These are phyloP conservation scores for Mus spicilegus DNA, from an alignment of 2,113 vertebrate species.

Conservation along the genomic window DNA sequence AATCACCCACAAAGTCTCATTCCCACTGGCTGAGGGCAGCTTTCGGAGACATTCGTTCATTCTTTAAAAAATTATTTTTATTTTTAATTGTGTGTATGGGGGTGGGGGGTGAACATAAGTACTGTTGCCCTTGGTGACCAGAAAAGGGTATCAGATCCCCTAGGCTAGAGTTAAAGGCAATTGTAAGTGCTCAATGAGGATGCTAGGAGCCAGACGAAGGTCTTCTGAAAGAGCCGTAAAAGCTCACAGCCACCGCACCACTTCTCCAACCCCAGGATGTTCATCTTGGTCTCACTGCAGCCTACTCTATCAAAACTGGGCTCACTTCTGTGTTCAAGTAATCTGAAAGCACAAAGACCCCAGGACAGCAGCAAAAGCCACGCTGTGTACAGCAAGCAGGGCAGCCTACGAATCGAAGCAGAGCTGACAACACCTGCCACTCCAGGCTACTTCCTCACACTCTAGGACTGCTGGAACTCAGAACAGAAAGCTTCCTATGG, in stretches of 20 bases:
- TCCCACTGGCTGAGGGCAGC: background rate
- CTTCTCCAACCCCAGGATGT: background rate
- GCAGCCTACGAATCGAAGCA: accelerated
- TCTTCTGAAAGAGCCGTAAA: background rate
- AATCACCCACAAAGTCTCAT: background rate
- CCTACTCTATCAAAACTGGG: background rate
- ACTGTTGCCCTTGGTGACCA: no score
- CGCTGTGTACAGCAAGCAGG: accelerated
- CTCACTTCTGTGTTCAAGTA: background rate
- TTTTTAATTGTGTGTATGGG: background rate
- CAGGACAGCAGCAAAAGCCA: background rate
- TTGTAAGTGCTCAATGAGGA: background rate
- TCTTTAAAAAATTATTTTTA: background rate
- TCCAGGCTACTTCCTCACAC: accelerated
- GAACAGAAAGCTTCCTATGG: background rate
- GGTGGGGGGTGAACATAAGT: background rate
- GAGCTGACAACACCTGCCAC: background rate
- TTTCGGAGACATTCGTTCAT: background rate
- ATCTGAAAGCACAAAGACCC: background rate
- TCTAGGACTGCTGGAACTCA: background rate
- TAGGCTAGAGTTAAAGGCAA: background rate
- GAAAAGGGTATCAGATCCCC: background rate
- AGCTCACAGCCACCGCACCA: no score
- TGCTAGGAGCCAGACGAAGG: background rate
- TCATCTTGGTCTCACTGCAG: background rate